Conservation (phyloP, 2,113 vertebrate genomes). For the Echinops telfairi region DNA sequence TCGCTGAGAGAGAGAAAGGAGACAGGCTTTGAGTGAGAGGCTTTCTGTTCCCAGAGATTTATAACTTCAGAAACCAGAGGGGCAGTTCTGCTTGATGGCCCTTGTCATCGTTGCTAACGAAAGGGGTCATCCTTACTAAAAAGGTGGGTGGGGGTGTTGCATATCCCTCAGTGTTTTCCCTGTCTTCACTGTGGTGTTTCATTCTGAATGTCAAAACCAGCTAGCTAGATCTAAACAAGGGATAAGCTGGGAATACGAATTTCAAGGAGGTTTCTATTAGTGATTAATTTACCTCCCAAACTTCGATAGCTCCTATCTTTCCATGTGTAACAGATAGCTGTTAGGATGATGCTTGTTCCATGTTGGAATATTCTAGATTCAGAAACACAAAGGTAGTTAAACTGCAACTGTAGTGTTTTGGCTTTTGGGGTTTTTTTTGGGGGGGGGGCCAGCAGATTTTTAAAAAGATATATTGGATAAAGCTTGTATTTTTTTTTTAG, state of each 20-base stretch:
- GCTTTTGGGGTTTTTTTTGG: too few relatives aligned
- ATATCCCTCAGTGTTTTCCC: not conserved
- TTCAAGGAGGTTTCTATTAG: not conserved
- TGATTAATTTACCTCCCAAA: not conserved
- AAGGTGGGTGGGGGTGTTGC: too few relatives aligned
- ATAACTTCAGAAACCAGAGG: too few relatives aligned
- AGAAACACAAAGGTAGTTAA: not conserved
- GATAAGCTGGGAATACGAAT: constrained; percentile 4
- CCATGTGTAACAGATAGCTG: not conserved
- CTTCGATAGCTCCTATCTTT: not conserved
- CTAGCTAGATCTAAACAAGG: not conserved
- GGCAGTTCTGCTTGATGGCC: too few relatives aligned
- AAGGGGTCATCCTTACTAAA: not conserved
- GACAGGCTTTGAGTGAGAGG: too few relatives aligned
- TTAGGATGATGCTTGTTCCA: not conserved
- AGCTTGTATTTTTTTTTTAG: too few relatives aligned
- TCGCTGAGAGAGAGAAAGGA: too few relatives aligned
- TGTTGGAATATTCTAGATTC: constrained; percentile 6
- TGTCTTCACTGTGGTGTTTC: not conserved
- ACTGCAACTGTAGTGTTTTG: too few relatives aligned
- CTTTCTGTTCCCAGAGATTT: too few relatives aligned
- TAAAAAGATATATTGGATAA: too few relatives aligned
- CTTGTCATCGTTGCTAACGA: not conserved
- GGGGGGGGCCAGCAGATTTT: too few relatives aligned
- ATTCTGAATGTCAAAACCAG: not conserved